These are phyloP conservation scores for Invenusta paracnida DNA, from an alignment of 2,888 invertebrate genomes.

Conservation along the genomic window DNA sequence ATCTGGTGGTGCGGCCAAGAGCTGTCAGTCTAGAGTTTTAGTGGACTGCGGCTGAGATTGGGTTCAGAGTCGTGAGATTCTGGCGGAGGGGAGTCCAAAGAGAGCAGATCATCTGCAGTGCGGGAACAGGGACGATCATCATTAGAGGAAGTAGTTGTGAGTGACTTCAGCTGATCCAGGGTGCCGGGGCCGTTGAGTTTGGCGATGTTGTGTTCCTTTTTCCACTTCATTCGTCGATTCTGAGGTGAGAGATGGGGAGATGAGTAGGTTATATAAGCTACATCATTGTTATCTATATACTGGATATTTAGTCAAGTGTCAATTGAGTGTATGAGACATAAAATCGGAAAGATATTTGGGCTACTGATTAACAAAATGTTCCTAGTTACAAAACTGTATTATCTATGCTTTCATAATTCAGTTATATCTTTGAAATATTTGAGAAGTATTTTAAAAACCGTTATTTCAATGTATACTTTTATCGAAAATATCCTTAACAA, in stretches of 20 bases:
- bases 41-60: not conserved
- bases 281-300: not conserved
- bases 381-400: no score
- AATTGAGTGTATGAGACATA: no score
- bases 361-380: no score
- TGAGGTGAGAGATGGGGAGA: not conserved
- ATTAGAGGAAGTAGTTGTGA: not conserved
- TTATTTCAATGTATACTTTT: no score
- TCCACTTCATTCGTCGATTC: slow-evolving; percentile 43
- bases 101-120: not conserved
- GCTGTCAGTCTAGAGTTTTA: slow-evolving; percentile 2
- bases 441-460: no score
- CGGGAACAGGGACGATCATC: not conserved
- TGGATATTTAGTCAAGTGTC: not conserved
- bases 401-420: no score
- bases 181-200: slow-evolving; percentile 42
- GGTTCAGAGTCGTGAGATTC: slow-evolving; percentile 7
- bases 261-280: not conserved
- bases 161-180: slow-evolving; percentile 32
- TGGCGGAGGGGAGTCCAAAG: not conserved
- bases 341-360: not conserved
- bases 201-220: slow-evolving; percentile 42
- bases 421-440: no score
- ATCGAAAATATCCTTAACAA: no score
- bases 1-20: no score